Conservation (phyloP, 2,113 vertebrate genomes). For the Pseudopodoces humilis region DNA sequence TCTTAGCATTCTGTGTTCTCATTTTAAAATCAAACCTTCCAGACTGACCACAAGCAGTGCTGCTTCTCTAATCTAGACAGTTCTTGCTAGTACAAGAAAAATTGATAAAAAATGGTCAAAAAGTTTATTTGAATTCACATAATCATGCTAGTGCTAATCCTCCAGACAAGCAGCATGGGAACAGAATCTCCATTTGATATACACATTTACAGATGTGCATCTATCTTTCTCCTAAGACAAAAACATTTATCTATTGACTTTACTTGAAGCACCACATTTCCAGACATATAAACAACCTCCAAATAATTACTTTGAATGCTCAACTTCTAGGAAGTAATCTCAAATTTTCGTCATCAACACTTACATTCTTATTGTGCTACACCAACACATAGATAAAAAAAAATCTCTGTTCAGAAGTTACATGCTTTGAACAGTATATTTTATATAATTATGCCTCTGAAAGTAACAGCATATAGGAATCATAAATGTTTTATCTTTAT, state of each 20-base stretch:
- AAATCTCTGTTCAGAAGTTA: neutral
- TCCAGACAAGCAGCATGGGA: neutral
- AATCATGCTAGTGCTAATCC: neutral
- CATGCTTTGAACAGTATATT: neutral
- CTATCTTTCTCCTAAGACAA: accelerated
- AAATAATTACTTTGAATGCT: neutral
- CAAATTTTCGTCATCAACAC: neutral
- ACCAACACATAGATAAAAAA: neutral
- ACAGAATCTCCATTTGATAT: neutral
- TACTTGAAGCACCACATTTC: neutral
- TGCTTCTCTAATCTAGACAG: neutral
- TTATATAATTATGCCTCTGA: neutral
- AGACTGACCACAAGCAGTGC: neutral
- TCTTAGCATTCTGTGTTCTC: neutral
- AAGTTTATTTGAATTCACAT: neutral
- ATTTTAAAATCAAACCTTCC: neutral
- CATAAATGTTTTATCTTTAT: neutral
- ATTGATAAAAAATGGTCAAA: neutral
- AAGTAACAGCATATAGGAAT: neutral
- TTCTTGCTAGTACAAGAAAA: neutral
- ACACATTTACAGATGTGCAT: accelerated
- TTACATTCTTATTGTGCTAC: neutral
- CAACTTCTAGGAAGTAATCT: neutral
- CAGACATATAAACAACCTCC: neutral
- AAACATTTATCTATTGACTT: neutral